These are phyloP conservation scores for Phaedon cochleariae DNA, from an alignment of 2,888 invertebrate species.

Conservation along the genomic window DNA sequence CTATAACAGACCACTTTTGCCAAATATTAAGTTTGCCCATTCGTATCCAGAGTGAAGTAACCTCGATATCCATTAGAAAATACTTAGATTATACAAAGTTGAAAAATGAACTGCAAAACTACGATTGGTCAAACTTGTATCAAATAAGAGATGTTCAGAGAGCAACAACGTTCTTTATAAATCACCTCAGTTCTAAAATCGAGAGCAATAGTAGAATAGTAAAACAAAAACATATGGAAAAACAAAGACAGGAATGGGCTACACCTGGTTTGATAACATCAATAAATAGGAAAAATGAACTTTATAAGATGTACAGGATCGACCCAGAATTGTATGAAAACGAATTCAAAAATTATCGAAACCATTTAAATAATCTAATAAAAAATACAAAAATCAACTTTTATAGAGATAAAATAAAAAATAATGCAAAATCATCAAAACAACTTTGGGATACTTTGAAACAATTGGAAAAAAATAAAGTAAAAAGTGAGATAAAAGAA, in stretches of 20 bases:
- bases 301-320: too few relatives aligned
- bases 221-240: conserved; percentile 10
- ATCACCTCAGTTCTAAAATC: neutral
- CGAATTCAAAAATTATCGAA: too few relatives aligned
- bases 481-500: neutral
- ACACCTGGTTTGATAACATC: too few relatives aligned
- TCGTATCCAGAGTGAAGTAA: neutral
- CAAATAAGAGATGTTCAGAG: neutral
- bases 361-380: too few relatives aligned
- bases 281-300: too few relatives aligned
- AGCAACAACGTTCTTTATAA: neutral
- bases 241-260: conserved; percentile 7
- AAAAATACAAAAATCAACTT: too few relatives aligned
- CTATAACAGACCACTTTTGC: too few relatives aligned
- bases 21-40: too few relatives aligned
- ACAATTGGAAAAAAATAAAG: conserved; percentile 1
- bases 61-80: neutral
- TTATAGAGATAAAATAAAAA: neutral
- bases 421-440: conserved; percentile 1
- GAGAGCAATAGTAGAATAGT: neutral
- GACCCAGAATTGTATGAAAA: too few relatives aligned
- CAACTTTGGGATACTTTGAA: neutral
- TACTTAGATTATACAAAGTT: conserved; percentile 3
- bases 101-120: conserved; percentile 9
- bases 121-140: neutral